phyloP scores from a whole-genome alignment of 2,888 invertebrate species.

The Colostygia pectinataria region DNA sequence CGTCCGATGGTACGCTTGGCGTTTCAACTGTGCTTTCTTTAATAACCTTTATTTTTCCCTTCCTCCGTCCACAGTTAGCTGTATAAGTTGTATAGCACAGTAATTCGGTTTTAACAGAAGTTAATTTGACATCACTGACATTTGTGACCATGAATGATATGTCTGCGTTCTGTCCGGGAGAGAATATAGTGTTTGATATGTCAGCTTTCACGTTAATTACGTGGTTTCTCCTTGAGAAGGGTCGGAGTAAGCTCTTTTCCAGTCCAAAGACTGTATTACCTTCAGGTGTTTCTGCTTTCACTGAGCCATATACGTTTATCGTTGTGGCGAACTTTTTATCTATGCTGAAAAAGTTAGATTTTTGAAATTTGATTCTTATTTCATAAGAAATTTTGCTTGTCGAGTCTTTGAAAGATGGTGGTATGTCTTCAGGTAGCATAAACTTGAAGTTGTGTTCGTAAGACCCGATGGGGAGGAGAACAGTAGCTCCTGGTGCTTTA shows the following conservation, averaged over 20 bases:
- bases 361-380: constrained; percentile 33
- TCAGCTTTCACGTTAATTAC: constrained; percentile 29
- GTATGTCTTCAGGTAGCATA: constrained; percentile 36
- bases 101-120: constrained; percentile 31
- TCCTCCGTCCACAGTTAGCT: constrained; percentile 25
- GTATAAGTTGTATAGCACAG: constrained; percentile 29
- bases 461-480: constrained; percentile 17
- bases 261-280: constrained; percentile 29
- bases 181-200: constrained; percentile 26
- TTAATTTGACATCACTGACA: constrained; percentile 29
- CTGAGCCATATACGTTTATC: constrained; percentile 32
- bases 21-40: constrained; percentile 25
- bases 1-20: constrained; percentile 29
- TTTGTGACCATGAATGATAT: constrained; percentile 30
- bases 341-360: constrained; percentile 30
- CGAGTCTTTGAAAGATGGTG: constrained; percentile 35
- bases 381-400: constrained; percentile 33
- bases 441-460: constrained; percentile 35
- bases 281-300: constrained; percentile 21
- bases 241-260: constrained; percentile 34
- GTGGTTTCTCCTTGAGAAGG: constrained; percentile 32
- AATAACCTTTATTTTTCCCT: constrained; percentile 7
- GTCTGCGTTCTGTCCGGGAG: constrained; percentile 27
- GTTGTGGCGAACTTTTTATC: constrained; percentile 27
- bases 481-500: constrained; percentile 8